phyloP scores from a whole-genome alignment of 2,888 invertebrate genomes.

The Ceraclea dissimilis region DNA sequence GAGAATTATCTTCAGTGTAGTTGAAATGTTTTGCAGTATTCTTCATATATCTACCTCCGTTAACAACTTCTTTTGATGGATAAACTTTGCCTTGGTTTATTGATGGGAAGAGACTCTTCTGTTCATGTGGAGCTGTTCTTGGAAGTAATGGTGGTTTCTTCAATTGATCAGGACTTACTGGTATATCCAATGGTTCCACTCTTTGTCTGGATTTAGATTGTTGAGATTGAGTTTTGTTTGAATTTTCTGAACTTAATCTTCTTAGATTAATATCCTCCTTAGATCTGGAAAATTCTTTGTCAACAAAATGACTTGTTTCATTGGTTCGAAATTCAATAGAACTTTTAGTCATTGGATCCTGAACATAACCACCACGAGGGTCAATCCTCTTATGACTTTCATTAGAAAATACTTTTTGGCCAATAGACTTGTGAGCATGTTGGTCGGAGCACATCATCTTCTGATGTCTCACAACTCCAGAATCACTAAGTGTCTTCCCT shows the following conservation, averaged over 20 bases:
- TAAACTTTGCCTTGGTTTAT: slow-evolving; percentile 24
- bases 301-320: slow-evolving; percentile 40
- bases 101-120: slow-evolving; percentile 23
- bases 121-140: slow-evolving; percentile 30
- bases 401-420: slow-evolving; percentile 45
- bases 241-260: slow-evolving; percentile 21
- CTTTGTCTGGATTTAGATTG: slow-evolving; percentile 38
- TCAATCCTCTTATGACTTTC: slow-evolving; percentile 48
- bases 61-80: slow-evolving; percentile 22
- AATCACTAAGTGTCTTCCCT: slow-evolving; percentile 27
- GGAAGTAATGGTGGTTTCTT: slow-evolving; percentile 26
- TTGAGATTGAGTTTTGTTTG: slow-evolving; percentile 42
- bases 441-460: slow-evolving; percentile 37
- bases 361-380: slow-evolving; percentile 45
- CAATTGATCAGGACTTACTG: slow-evolving; percentile 33
- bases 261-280: slow-evolving; percentile 20
- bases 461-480: slow-evolving; percentile 33
- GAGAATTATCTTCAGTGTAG: slow-evolving; percentile 19
- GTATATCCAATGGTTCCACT: slow-evolving; percentile 49
- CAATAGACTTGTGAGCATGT: slow-evolving; percentile 39
- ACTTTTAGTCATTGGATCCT: slow-evolving; percentile 43
- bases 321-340: slow-evolving; percentile 44
- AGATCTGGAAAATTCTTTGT: slow-evolving; percentile 19
- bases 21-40: slow-evolving; percentile 21
- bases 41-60: slow-evolving; percentile 21